These are phyloP conservation scores for Eupithecia inturbata DNA, from an alignment of 2,888 invertebrate genomes.

Conservation along the genomic window DNA sequence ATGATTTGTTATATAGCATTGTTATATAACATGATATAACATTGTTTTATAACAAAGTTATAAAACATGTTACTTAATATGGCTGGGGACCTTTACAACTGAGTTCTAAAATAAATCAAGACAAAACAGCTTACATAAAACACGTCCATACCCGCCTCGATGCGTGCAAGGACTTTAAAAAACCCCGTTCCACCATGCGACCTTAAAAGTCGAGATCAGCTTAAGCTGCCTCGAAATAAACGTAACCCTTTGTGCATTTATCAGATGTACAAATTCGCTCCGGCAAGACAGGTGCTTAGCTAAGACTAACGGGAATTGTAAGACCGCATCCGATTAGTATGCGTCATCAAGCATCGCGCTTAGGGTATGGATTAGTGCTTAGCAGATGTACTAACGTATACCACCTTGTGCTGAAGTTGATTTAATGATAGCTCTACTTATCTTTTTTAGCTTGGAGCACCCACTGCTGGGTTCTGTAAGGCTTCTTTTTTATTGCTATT, in stretches of 20 bases:
- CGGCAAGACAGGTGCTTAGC: conserved; percentile 12
- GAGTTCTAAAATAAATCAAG: background rate
- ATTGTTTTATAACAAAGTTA: no score
- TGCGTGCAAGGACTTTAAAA: background rate
- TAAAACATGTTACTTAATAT: no score
- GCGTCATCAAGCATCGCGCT: conserved; percentile 12
- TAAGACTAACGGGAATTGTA: background rate
- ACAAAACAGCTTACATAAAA: background rate
- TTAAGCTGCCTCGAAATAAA: background rate
- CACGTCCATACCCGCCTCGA: background rate
- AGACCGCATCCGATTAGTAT: conserved; percentile 8
- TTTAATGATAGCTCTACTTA: background rate
- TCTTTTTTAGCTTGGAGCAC: background rate
- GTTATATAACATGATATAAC: no score
- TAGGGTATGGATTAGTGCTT: conserved; percentile 6
- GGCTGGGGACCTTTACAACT: background rate
- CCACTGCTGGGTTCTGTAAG: background rate
- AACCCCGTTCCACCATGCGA: background rate
- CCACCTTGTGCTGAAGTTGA: background rate
- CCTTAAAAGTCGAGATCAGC: background rate
- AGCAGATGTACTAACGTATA: background rate
- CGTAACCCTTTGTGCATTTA: conserved; percentile 15
- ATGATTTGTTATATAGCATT: no score
- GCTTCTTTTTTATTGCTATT: background rate
- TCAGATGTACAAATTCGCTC: background rate